Base-by-base conservation (phyloP, 2,797 vertebrate genomes). In the Cercopithecus hamlyni region DNA sequence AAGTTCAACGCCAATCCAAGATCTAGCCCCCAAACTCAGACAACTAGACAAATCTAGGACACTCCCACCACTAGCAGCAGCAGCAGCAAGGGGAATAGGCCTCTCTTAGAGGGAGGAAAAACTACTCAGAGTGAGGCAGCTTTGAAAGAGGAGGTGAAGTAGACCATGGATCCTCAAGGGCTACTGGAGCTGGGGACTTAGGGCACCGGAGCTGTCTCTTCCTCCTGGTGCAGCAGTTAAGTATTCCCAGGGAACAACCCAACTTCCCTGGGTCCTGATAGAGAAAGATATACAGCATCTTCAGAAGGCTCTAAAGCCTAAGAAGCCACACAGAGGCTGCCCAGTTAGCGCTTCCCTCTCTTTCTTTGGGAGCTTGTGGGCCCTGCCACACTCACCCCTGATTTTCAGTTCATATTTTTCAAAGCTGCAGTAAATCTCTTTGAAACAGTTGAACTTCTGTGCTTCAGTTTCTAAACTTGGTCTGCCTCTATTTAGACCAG, bases 361-460 rank as follows among this genome's bases (percentile, higher is more conserved):
- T n/a, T 5, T 79, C 17, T 50, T 64, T 58, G 7, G 43, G 30
- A 55, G 19, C 20, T 83, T 36, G 57, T 70, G 17, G 17, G 15
- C 2, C 19, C 48, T 64, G 33, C 5, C 13, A 50, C 2, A 50
- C 1, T 41, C 13, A 64, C 12, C 52, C 7, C 9, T 82, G 52
- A 14, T 57, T 90, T 95, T 95, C 81, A 61, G 17, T 45, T 84
- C 24, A 17, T 50, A 55, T 52, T 39, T 52, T 76, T 85, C 93
- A 80, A 94, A 92, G 41, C 26, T 52, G 30, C 10, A 77, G 27
- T 70, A 88, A 83, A 24, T 36, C 30, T 77, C 81, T 87, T 94
- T 93, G 55, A 89, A 95, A 30, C 19, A 94, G 33, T 17, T 95
- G 75, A 94, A 86, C 1, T 39, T 84, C 64, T 73, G 55, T 43